These are phyloP conservation scores for Manis pentadactyla DNA, from an alignment of 2,797 vertebrate genomes.

Conservation along the genomic window DNA sequence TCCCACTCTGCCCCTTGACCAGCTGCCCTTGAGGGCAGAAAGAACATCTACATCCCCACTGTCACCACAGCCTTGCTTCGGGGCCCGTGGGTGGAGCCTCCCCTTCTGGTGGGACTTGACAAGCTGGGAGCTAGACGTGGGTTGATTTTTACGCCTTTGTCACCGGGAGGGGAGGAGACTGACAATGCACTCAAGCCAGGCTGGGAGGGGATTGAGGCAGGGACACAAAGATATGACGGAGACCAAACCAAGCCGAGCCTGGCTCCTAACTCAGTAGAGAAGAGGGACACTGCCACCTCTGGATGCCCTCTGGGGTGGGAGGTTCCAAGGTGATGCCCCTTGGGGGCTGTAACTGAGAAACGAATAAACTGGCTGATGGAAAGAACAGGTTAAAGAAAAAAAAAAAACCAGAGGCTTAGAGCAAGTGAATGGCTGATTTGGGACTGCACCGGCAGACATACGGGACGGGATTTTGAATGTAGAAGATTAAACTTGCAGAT, in stretches of 20 bases:
- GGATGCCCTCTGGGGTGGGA: background rate
- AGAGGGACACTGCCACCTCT: background rate
- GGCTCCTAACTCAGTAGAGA: slow-evolving; percentile 25
- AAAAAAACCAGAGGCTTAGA: slow-evolving; percentile 61
- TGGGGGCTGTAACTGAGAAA: background rate
- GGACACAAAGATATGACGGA: background rate
- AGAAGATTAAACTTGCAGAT: slow-evolving; percentile 86
- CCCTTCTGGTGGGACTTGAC: background rate
- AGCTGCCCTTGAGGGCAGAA: background rate
- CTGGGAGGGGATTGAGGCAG: background rate
- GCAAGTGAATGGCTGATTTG: slow-evolving; percentile 80
- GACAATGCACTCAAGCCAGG: background rate
- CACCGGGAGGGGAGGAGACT: background rate
- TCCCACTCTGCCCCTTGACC: background rate
- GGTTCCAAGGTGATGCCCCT: background rate
- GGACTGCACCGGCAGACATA: slow-evolving; percentile 81
- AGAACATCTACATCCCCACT: background rate
- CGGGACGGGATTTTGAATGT: slow-evolving; percentile 76
- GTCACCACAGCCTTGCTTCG: background rate
- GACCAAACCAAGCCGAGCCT: background rate
- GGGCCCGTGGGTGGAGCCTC: background rate
- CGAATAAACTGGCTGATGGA: slow-evolving; percentile 54
- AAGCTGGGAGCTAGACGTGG: background rate
- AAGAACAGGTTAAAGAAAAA: slow-evolving; percentile 78
- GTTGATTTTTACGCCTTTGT: background rate